Conservation (phyloP, 2,888 invertebrate genomes). For the Atrina japonica region DNA sequence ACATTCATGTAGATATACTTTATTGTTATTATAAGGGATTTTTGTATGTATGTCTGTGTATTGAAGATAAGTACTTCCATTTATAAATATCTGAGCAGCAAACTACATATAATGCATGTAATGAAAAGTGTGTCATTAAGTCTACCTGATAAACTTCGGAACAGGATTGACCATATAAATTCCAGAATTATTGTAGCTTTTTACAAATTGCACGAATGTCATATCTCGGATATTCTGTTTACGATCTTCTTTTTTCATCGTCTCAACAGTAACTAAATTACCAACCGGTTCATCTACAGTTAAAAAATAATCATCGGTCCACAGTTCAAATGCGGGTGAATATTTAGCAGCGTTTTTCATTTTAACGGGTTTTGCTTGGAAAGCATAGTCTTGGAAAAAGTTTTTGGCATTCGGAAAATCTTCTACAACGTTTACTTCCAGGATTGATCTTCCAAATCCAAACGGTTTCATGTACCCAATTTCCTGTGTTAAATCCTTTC, state of each 20-base stretch:
- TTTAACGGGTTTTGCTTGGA: slow-evolving; percentile 66
- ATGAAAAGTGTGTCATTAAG: no score
- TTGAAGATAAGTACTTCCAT: no score
- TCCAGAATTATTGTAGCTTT: slow-evolving; percentile 70
- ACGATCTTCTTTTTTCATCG: slow-evolving; percentile 76
- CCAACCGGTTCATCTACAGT: slow-evolving; percentile 59
- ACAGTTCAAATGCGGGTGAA: slow-evolving; percentile 69
- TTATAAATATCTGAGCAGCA: no score
- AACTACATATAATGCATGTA: no score
- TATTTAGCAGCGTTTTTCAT: slow-evolving; percentile 71
- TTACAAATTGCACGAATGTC: slow-evolving; percentile 74
- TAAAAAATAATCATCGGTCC: slow-evolving; percentile 78
- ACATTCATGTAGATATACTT: no score
- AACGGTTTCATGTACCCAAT: slow-evolving; percentile 73
- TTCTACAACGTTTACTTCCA: slow-evolving; percentile 61
- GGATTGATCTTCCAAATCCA: slow-evolving; percentile 67
- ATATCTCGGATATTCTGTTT: slow-evolving; percentile 62
- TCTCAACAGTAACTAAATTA: slow-evolving; percentile 70
- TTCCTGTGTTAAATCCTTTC: slow-evolving; percentile 51
- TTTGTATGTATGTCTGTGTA: no score
- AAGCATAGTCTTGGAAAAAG: slow-evolving; percentile 73
- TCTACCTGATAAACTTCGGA: slow-evolving; percentile 72
- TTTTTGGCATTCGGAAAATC: slow-evolving; percentile 65
- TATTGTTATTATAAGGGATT: no score
- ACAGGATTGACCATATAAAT: slow-evolving; percentile 78